phyloP scores from a whole-genome alignment of 1,140 invertebrate species.

The Drosophila ohnishii region DNA sequence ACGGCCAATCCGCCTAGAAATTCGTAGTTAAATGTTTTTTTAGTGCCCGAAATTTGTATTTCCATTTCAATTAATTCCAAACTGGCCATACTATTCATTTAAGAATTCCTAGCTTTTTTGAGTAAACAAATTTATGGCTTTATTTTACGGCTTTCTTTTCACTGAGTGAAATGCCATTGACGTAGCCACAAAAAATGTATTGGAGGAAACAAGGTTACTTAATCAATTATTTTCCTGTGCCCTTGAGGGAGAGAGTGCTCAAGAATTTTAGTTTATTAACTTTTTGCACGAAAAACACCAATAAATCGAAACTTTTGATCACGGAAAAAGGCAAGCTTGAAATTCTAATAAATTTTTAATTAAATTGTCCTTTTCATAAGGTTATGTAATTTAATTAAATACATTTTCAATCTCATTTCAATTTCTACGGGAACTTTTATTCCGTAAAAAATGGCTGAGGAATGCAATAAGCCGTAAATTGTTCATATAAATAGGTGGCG shows the following conservation, averaged over 20 bases:
- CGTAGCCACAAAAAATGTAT: slow-evolving; percentile 13
- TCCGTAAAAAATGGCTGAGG: too few species aligned
- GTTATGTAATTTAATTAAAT: not conserved
- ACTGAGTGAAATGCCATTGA: slow-evolving; percentile 35
- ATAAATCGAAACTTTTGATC: not conserved
- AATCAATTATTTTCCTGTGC: slow-evolving; percentile 23
- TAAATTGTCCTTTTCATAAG: not conserved
- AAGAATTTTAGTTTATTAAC: slow-evolving; percentile 17
- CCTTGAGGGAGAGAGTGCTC: not conserved
- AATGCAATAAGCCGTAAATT: not conserved
- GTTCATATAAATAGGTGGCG: not conserved
- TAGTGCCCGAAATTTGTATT: slow-evolving; percentile 42
- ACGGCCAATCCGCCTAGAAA: slow-evolving; percentile 4
- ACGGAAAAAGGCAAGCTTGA: not conserved
- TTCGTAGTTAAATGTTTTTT: slow-evolving; percentile 22
- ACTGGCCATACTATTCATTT: slow-evolving; percentile 1
- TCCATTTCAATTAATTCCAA: slow-evolving; percentile 29
- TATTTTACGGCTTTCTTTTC: slow-evolving; percentile 31
- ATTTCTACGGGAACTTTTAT: not conserved
- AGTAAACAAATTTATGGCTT: slow-evolving; percentile 15
- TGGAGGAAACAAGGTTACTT: slow-evolving; percentile 9
- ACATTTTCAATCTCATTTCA: not conserved
- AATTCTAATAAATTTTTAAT: not conserved
- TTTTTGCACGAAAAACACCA: not conserved
- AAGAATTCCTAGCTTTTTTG: slow-evolving; percentile 8